Conservation (phyloP, 1,140 invertebrate genomes). For the Aphelenchoides avenae region DNA sequence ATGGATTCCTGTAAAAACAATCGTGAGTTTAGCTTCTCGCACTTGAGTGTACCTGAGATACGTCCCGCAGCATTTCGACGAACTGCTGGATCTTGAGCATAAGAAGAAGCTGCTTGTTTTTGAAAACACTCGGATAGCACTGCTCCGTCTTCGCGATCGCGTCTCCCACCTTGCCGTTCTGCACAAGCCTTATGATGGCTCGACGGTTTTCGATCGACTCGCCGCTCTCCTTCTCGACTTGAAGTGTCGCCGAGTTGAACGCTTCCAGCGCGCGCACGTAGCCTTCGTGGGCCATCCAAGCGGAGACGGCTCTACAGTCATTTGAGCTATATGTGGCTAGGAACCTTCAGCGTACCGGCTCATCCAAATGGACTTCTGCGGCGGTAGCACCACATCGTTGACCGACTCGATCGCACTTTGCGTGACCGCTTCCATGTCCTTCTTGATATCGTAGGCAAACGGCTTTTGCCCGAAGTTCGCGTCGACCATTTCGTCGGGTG, state of each 20-base stretch:
- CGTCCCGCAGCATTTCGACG: constrained; percentile 68
- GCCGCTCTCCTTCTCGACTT: constrained; percentile 15
- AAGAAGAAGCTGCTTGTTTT: constrained; percentile 85
- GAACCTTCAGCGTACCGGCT: constrained; percentile 25
- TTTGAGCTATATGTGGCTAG: constrained; percentile 1
- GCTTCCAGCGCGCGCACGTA: constrained; percentile 27
- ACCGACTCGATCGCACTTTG: constrained; percentile 17
- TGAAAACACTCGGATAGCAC: constrained; percentile 82
- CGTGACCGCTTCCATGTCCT: constrained; percentile 72
- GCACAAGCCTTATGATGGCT: constrained; percentile 84
- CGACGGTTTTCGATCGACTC: constrained; percentile 61
- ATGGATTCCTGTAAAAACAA: too few relatives aligned
- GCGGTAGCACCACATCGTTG: constrained; percentile 28
- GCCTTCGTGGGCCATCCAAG: constrained; percentile 38
- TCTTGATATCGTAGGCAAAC: constrained; percentile 95
- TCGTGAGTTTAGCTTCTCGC: too few relatives aligned
- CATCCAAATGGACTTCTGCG: constrained; percentile 47
- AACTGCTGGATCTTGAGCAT: constrained; percentile 93
- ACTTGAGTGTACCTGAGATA: constrained; percentile 25
- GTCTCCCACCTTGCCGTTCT: constrained; percentile 85
- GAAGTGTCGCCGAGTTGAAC: constrained; percentile 33
- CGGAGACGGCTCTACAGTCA: constrained; percentile 16
- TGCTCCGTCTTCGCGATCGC: constrained; percentile 77
- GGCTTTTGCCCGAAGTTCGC: constrained; percentile 96
- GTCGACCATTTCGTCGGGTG: constrained; percentile 88